Base-by-base conservation (phyloP, 1,140 invertebrate genomes). In the Asobara japonica region DNA sequence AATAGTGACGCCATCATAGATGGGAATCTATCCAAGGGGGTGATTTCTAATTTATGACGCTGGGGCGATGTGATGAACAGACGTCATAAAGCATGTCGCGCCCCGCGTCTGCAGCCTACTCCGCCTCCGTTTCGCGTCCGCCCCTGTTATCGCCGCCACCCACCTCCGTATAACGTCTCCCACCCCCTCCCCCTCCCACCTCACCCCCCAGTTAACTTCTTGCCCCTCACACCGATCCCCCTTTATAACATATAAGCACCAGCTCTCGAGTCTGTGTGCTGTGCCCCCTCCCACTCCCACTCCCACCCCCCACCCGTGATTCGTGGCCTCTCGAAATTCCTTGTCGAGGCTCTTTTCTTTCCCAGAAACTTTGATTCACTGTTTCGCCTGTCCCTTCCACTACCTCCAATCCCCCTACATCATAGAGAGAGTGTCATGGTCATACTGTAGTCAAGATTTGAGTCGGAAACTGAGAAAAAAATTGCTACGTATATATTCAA, bases 1-100 rank as follows among this genome's bases (percentile, higher is more conserved):
- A 16, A 62, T 64, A 66, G 60, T 72, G 65, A 76, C 72, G 72
- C 66, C 66, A 72, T 74, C 72, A 74, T 72, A 72, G 67, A 76
- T 73, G 69, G 67, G 62, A 51, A 77, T 75, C 82, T 87, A 86
- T 86, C 83, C 82, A 82, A 84, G 83, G 85, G 69, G 86, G 84
- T 84, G 84, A 86, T 86, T 86, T 85, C 84, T 86, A 87, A 86
- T 87, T 87, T 87, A 87, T 87, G 85, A 86, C 81, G 78, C 80
- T 86, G 83, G 85, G 84, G 85, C 81, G 81, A 87, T 83, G 86
- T 86, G 86, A 86, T 87, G 86, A 87, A 87, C 85, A 87, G 85
- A 87, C 85, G 85, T 87, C 86, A 86, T 86, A 87, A 87, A 86
- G 82, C 85, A 87, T 85, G 84, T 86, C 84, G 84, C 84, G 79